Percentiles rank a stretch among this genome's conserved stretches.
phyloP scores from a whole-genome alignment of 2,113 vertebrate genomes.

The Tachysurus vachellii region DNA sequence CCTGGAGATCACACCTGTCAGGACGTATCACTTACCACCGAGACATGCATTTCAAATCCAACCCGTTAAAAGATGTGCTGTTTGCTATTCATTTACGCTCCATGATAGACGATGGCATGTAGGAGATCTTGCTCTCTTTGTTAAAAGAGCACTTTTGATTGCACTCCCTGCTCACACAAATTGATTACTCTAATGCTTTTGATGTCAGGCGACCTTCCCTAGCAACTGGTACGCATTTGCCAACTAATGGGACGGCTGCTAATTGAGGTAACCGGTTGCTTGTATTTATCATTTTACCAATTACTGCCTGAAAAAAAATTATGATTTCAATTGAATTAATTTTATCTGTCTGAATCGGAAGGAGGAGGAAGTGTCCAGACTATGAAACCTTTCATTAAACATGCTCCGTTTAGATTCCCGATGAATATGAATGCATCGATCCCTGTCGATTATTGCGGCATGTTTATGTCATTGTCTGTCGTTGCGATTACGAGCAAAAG shows the following conservation, averaged over 20 bases:
- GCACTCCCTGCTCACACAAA: constrained; percentile 13
- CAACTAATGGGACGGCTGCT: constrained; percentile 54
- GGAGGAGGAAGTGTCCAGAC: constrained; percentile 7
- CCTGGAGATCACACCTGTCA: no score
- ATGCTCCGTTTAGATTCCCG: constrained; percentile 33
- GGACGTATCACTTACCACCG: not conserved
- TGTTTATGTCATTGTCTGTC: constrained; percentile 10
- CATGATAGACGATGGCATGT: not conserved
- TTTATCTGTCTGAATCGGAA: constrained; percentile 25
- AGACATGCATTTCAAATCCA: not conserved
- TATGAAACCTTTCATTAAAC: constrained; percentile 41
- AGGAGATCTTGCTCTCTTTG: not conserved
- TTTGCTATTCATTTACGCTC: not conserved
- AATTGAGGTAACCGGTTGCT: constrained; percentile 58
- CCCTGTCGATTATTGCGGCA: constrained; percentile 23
- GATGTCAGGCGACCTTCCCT: constrained; percentile 39
- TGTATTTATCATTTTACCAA: constrained; percentile 55
- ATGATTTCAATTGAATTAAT: constrained; percentile 51
- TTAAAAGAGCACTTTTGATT: constrained; percentile 33
- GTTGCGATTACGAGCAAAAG: not conserved
- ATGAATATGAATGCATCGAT: constrained; percentile 28
- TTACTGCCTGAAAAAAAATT: constrained; percentile 32
- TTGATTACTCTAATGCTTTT: constrained; percentile 39
- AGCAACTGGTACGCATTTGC: constrained; percentile 56
- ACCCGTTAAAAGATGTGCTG: constrained; percentile 1